Conservation (phyloP, 53 echinoderm and acorn worm genomes). For the Astropecten irregularis region DNA sequence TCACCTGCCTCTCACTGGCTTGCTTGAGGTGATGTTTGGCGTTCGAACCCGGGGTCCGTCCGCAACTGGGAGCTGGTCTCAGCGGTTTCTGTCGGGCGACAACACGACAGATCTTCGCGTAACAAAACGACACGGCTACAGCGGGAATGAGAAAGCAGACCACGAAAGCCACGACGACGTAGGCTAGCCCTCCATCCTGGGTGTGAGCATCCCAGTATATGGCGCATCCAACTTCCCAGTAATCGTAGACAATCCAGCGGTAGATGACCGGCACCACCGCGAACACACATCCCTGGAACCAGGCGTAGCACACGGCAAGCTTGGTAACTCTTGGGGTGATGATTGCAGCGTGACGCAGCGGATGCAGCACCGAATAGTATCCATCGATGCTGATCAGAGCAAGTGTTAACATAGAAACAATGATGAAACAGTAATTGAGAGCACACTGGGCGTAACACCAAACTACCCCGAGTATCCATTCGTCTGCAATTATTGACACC, state of each 20-base stretch:
- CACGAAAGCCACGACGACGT: slow-evolving; percentile 56
- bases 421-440: slow-evolving; percentile 64
- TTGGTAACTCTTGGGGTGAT: slow-evolving; percentile 30
- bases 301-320: slow-evolving; percentile 20
- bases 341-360: slow-evolving; percentile 38
- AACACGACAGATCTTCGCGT: slow-evolving; percentile 45
- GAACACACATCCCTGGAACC: slow-evolving; percentile 54
- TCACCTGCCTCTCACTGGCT: slow-evolving; percentile 30
- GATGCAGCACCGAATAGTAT: slow-evolving; percentile 32
- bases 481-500: slow-evolving; percentile 27
- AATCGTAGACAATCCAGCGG: slow-evolving; percentile 61
- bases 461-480: slow-evolving; percentile 35
- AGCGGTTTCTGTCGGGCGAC: slow-evolving; percentile 6
- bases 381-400: slow-evolving; percentile 63
- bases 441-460: slow-evolving; percentile 64
- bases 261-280: slow-evolving; percentile 44
- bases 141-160: slow-evolving; percentile 58
- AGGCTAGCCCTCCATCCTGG: slow-evolving; percentile 42
- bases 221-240: slow-evolving; percentile 65
- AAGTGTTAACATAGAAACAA: slow-evolving; percentile 66
- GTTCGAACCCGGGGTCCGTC: neutral
- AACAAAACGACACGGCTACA: slow-evolving; percentile 41
- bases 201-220: slow-evolving; percentile 58
- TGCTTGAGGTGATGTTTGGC: neutral
- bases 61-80: neutral